Evolutionary conservation across 2,113 vertebrate species (phyloP).

Genomic region (Ascaphus truei): DNA sequence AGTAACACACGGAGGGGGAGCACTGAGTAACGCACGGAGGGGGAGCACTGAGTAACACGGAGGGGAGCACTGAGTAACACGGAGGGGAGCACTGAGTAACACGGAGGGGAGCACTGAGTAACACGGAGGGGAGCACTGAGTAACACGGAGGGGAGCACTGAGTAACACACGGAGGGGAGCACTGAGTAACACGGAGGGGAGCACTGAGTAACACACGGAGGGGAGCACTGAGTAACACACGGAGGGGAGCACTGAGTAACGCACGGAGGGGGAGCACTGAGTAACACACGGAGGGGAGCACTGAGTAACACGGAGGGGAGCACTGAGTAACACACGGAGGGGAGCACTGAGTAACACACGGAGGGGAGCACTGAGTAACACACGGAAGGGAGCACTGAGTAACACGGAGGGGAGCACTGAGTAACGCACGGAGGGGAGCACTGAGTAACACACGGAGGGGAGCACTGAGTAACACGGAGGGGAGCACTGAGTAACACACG

Average conservation of each 20-base stretch:
- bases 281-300: background rate
- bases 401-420: background rate
- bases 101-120: background rate
- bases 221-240: too few species aligned
- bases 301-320: background rate
- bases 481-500: too few species aligned
- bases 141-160: fast-evolving
- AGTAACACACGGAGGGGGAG: too few species aligned
- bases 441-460: too few species aligned
- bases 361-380: background rate
- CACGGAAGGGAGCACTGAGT: background rate
- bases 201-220: background rate
- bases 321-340: fast-evolving
- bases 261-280: background rate
- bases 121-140: background rate
- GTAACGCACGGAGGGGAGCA: fast-evolving
- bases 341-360: too few species aligned
- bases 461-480: background rate
- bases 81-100: too few species aligned
- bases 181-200: too few species aligned
- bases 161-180: fast-evolving
- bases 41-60: too few species aligned
- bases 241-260: too few species aligned
- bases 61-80: background rate
- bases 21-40: background rate